These are phyloP conservation scores for Microplitis mediator DNA, from an alignment of 1,140 invertebrate genomes.

Conservation along the genomic window DNA sequence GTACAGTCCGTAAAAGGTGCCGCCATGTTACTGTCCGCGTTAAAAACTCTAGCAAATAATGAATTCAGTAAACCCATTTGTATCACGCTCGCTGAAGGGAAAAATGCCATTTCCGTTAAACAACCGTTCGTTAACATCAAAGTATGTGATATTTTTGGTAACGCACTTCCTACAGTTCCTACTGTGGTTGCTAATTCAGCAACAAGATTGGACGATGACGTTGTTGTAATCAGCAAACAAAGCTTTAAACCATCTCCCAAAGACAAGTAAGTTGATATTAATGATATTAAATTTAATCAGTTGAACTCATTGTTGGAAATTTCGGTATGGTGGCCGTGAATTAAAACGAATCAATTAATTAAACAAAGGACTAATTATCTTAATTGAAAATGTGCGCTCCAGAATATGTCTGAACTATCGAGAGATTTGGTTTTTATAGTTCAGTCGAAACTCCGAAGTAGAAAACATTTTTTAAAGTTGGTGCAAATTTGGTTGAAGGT, in stretches of 20 bases:
- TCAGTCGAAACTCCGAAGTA: too few relatives aligned
- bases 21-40: constrained; percentile 77
- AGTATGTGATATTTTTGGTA: constrained; percentile 86
- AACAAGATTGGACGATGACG: constrained; percentile 74
- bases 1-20: constrained; percentile 86
- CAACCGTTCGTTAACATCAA: constrained; percentile 76
- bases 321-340: too few relatives aligned
- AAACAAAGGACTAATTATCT: too few relatives aligned
- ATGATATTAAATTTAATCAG: neutral
- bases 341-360: too few relatives aligned
- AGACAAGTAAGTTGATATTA: constrained; percentile 64
- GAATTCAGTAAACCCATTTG: constrained; percentile 74
- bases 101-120: constrained; percentile 72
- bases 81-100: constrained; percentile 76
- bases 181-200: constrained; percentile 78
- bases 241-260: constrained; percentile 61
- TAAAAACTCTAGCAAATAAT: constrained; percentile 73
- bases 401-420: too few relatives aligned
- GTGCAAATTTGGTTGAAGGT: too few relatives aligned
- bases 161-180: constrained; percentile 66
- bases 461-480: too few relatives aligned
- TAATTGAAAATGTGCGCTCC: too few relatives aligned
- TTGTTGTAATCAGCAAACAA: constrained; percentile 76
- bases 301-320: neutral
- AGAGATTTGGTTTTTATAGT: too few relatives aligned